Evolutionary conservation across 1,140 invertebrate genomes (phyloP).

Genomic region (Hyles vespertilio): DNA sequence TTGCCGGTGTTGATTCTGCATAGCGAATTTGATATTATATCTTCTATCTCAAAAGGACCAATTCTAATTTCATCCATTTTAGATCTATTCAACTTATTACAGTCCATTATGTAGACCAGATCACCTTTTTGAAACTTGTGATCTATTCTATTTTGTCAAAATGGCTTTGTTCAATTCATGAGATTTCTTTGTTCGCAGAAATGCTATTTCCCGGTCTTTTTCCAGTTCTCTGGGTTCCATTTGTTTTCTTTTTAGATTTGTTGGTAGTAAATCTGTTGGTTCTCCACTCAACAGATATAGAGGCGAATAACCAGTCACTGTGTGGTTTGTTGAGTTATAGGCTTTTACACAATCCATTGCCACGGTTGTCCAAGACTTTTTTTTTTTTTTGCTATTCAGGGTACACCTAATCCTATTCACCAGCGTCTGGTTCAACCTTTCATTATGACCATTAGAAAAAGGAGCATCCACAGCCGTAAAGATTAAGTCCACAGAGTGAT

Average conservation of each 20-base stretch:
- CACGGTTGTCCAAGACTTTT: no score
- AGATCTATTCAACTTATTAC: not conserved
- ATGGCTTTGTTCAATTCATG: no score
- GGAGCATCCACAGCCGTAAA: constrained; percentile 3
- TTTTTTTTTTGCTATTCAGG: not conserved
- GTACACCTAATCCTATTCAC: constrained; percentile 1
- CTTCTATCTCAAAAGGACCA: not conserved
- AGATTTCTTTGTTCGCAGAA: no score
- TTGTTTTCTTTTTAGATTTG: no score
- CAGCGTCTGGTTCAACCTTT: not conserved
- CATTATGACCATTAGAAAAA: constrained; percentile 2
- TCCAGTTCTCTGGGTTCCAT: no score
- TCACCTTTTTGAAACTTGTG: not conserved
- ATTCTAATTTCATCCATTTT: not conserved
- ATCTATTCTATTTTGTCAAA: no score
- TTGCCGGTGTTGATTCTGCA: not conserved
- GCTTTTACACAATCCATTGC: no score
- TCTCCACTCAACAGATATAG: no score
- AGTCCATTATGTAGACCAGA: not conserved
- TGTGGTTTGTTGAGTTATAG: no score
- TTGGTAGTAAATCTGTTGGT: no score
- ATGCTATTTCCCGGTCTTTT: not conserved
- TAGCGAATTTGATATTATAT: not conserved
- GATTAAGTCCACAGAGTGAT: not conserved
- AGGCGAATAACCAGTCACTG: no score